A percentile compares a stretch with the other conserved stretches of the same genome.
Conservation (phyloP, 2,888 invertebrate species). For the Thysanoteuthis rhombus region DNA sequence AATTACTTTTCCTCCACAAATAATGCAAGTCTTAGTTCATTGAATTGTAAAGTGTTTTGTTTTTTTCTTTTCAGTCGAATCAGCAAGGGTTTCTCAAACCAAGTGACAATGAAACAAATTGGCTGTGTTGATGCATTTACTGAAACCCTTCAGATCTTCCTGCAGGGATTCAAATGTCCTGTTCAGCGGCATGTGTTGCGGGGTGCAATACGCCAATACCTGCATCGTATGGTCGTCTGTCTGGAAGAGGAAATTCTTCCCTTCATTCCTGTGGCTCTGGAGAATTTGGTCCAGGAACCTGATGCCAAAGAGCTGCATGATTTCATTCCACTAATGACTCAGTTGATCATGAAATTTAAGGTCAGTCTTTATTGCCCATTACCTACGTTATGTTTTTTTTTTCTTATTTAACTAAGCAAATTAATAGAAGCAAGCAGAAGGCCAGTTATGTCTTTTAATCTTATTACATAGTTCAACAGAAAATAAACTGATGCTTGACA, state of each 20-base stretch:
- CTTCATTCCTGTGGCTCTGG: constrained; percentile 70
- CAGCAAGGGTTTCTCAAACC: constrained; percentile 73
- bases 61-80: constrained; percentile 68
- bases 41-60: background rate
- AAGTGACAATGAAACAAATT: constrained; percentile 71
- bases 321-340: constrained; percentile 73
- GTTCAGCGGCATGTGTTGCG: constrained; percentile 62
- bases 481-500: no score
- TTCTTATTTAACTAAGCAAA: background rate
- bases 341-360: constrained; percentile 73
- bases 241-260: constrained; percentile 72
- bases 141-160: constrained; percentile 70
- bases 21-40: background rate
- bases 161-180: constrained; percentile 68
- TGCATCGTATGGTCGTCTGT: constrained; percentile 74
- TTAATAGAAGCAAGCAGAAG: no score
- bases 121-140: constrained; percentile 71
- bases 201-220: constrained; percentile 71
- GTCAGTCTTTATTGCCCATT: constrained; percentile 40
- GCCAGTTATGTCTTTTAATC: no score
- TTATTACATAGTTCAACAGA: no score
- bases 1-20: background rate
- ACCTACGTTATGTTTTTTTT: background rate
- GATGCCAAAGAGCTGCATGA: constrained; percentile 69
- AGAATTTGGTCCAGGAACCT: constrained; percentile 69